Conservation (phyloP, 2,888 invertebrate genomes). For the Drosophila phalerata region DNA sequence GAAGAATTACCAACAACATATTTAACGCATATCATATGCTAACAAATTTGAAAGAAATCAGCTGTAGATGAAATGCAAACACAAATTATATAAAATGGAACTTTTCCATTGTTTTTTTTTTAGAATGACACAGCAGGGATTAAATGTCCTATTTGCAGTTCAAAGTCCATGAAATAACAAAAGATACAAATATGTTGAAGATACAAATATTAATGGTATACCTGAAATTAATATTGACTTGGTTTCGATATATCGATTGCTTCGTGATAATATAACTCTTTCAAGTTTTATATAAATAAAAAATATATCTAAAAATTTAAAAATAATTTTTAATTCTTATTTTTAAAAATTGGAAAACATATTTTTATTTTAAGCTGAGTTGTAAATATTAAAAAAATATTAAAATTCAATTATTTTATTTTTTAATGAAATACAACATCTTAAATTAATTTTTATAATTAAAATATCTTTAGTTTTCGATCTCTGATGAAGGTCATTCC, state of each 20-base stretch:
- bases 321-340: too few relatives aligned
- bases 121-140: background rate
- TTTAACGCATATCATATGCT: constrained; percentile 5
- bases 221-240: background rate
- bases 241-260: constrained; percentile 13
- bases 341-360: too few relatives aligned
- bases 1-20: constrained; percentile 33
- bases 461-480: too few relatives aligned
- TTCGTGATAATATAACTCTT: background rate
- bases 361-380: too few relatives aligned
- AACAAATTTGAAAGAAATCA: constrained; percentile 7
- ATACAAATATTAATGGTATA: background rate
- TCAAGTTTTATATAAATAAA: too few relatives aligned
- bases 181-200: background rate
- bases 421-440: too few relatives aligned
- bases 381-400: too few relatives aligned
- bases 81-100: constrained; percentile 22
- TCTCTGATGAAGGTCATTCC: background rate
- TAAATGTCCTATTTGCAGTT: background rate
- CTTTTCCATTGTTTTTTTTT: background rate
- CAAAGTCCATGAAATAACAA: constrained; percentile 7
- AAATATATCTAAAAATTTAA: too few relatives aligned
- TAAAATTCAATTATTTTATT: too few relatives aligned
- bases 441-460: too few relatives aligned
- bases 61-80: background rate